A percentile compares a stretch with the other conserved stretches of the same genome.
phyloP scores from a whole-genome alignment of 2,888 invertebrate genomes.

The Bimastos eiseni region DNA sequence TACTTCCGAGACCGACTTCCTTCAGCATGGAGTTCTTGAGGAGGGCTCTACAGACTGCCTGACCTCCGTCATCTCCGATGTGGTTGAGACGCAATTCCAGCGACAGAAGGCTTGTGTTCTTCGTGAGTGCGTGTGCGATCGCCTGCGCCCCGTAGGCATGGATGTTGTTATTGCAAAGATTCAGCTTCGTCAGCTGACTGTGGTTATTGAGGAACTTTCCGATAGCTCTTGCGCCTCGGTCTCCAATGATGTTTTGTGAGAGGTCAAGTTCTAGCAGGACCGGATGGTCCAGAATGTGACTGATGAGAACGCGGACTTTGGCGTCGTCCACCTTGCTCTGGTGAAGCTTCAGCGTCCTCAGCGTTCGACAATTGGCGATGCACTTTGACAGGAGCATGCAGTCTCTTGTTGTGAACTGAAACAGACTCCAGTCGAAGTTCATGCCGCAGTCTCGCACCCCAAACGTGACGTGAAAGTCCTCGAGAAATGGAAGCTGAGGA shows the following conservation, averaged over 20 bases:
- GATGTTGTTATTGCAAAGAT: slow-evolving; percentile 56
- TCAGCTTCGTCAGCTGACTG: slow-evolving; percentile 54
- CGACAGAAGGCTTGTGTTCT: slow-evolving; percentile 56
- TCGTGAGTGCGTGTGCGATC: slow-evolving; percentile 61
- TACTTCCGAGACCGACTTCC: slow-evolving; percentile 59
- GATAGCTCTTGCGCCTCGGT: slow-evolving; percentile 61
- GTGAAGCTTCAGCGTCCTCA: slow-evolving; percentile 57
- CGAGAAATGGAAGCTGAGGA: slow-evolving; percentile 53
- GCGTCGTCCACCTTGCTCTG: slow-evolving; percentile 62
- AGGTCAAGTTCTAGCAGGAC: slow-evolving; percentile 58
- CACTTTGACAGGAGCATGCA: slow-evolving; percentile 60
- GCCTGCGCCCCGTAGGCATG: slow-evolving; percentile 60
- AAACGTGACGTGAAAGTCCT: slow-evolving; percentile 60
- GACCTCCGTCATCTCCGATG: slow-evolving; percentile 62
- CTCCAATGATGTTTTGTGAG: slow-evolving; percentile 61
- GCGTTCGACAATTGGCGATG: slow-evolving; percentile 57
- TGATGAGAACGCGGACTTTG: slow-evolving; percentile 60
- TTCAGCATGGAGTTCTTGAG: slow-evolving; percentile 57
- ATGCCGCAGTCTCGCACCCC: slow-evolving; percentile 63
- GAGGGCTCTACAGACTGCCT: slow-evolving; percentile 59
- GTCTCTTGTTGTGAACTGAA: slow-evolving; percentile 62
- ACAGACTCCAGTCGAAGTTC: slow-evolving; percentile 64
- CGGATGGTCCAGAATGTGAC: slow-evolving; percentile 61
- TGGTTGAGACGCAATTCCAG: slow-evolving; percentile 59
- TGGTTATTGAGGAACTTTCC: slow-evolving; percentile 62